Base-by-base conservation (phyloP, 2,888 invertebrate species). In the Dromius quadrimaculatus region DNA sequence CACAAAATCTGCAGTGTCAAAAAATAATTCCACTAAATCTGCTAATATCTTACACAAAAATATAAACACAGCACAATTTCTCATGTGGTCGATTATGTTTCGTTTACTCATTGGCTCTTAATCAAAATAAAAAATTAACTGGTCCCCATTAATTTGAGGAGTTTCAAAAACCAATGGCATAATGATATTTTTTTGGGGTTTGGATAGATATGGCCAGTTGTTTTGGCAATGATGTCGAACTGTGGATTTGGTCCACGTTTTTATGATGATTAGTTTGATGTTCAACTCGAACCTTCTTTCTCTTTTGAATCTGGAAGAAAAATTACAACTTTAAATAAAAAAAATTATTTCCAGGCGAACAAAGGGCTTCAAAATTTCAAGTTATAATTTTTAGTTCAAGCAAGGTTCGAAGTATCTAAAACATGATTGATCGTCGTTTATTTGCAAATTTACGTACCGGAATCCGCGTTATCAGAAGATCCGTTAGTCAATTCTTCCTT, bases 271-370 rank as follows among this genome's bases (percentile, higher is more conserved):
- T 9, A 9, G n/a, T 28, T 72, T 73, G 86, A 15, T 20, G 41
- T 88, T 89, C 88, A 89, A 86, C 88, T 88, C 71, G 88, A 88
- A 64, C 77, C 77, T 83, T 89, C 88, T 78, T 89, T 88, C 79
- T 88, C 89, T 84, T 89, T 89, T 76, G 88, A 87, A 84, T 89
- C 89, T 89, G 13, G 3, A 17, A 9, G 17, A 1, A 54, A 36
- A 34, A 8, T 9, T 9, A 57, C 19, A 57, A 28, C 9, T 32
- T 32, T 32, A 6, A n/a, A n/a, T n/a, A n/a, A n/a, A n/a, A n/a
- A n/a, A n/a, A n/a, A n/a, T n/a, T n/a, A n/a, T n/a, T n/a, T n/a
- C n/a, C n/a, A n/a, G n/a, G n/a, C n/a, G n/a, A n/a, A n/a, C n/a
- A n/a, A n/a, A n/a, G n/a, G n/a, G n/a, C n/a, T n/a, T n/a, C n/a